Evolutionary conservation across 2,113 vertebrate species (phyloP).

Genomic region (Lamprologus sp.): DNA sequence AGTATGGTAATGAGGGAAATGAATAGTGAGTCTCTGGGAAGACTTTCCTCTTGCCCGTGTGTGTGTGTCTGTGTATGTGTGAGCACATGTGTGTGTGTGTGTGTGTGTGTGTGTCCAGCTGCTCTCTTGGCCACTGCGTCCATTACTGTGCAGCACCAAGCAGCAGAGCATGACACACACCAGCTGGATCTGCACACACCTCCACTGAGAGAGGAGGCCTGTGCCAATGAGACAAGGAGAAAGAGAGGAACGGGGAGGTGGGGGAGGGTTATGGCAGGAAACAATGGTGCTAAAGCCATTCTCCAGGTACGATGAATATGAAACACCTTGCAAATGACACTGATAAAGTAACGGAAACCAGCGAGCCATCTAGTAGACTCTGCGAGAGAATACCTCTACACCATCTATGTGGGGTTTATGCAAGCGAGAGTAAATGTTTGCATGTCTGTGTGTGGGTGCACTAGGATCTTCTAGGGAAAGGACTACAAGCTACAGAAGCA

Average conservation of each 20-base stretch:
- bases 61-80: neutral
- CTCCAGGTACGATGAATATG: conserved; percentile 1
- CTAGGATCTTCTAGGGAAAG: neutral
- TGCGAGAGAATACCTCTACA: neutral
- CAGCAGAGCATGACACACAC: conserved; percentile 62
- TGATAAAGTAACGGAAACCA: neutral
- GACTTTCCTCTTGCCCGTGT: neutral
- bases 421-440: neutral
- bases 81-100: neutral
- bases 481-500: conserved; percentile 4
- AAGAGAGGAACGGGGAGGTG: neutral
- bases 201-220: conserved; percentile 33
- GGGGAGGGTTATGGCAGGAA: neutral
- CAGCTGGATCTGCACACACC: conserved; percentile 60
- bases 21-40: conserved; percentile 48
- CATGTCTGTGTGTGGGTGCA: neutral
- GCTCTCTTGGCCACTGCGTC: conserved; percentile 55
- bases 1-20: conserved; percentile 52
- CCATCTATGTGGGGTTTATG: neutral
- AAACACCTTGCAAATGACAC: neutral
- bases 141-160: conserved; percentile 55
- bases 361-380: neutral
- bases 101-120: conserved; percentile 44
- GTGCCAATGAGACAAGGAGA: conserved; percentile 49
- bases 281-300: conserved; percentile 1